Base-by-base conservation (phyloP, 1,140 invertebrate species). In the Chionoecetes opilio region DNA sequence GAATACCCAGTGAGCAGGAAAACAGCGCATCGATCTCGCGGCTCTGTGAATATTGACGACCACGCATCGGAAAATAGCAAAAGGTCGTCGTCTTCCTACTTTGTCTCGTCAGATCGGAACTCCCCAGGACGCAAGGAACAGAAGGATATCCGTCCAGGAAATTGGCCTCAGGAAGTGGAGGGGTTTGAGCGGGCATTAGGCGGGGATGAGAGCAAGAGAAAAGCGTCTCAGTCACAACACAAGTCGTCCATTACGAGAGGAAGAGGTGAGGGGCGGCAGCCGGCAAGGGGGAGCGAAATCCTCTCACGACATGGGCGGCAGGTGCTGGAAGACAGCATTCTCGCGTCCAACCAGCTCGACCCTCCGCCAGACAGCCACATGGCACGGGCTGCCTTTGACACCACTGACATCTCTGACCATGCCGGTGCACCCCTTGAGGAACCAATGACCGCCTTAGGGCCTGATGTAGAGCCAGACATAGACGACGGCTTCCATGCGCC, bases 111-210 rank as follows among this genome's bases (percentile, higher is more conserved):
- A 75, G 63, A 75, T n/a, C n/a, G 63, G 63, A 75, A 26, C 6
- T n/a, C 63, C 63, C 21, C 63, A 75, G 63, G 63, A 75, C 63
- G 63, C 63, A n/a, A 75, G 63, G 63, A 21, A 21, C 21, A 11
- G n/a, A 75, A 26, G 63, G 63, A 75, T 75, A 75, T 75, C 63
- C 63, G 63, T 75, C 63, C 63, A 75, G 63, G 63, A 75, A 75
- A 75, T 75, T 75, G 63, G 63, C 11, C 63, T 26, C 63, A 75
- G 63, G 63, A 75, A 75, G 21, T 1, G 21, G 63, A 26, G 21
- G 63, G 6, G 63, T 75, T 75, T 75, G 21, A 75, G 63, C 63
- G 63, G 63, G 63, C n/a, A 75, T 75, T 26, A 26, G n/a, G 63
- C 63, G 21, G 63, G 63, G 63, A 75, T n/a, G 63, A 75, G 63